Evolutionary conservation across 2,888 invertebrate genomes (phyloP), one percentile per base, ranked within the genome.

Genomic region (Stratiomys singularior): DNA sequence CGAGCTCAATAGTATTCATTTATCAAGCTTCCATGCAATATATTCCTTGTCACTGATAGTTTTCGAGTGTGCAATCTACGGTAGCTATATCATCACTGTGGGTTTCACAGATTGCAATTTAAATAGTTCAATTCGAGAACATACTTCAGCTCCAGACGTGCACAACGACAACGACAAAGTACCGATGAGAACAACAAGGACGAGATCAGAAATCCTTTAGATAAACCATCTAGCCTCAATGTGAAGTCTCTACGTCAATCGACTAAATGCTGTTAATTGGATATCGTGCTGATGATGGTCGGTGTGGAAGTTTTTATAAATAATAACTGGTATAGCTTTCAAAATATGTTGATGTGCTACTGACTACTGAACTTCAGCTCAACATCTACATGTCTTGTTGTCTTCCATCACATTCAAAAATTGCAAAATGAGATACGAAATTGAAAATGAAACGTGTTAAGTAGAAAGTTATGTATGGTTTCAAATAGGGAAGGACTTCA

Each of bases 41-140:
- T 52, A 52, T 5, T 37, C 37, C 37, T 5, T 9, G 37, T 37
- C 37, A 37, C 52, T 52, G 52, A 52, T 52, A 13, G 52, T 52
- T 52, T 52, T 52, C 52, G 52, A 52, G 52, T 52, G 52, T 52
- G 52, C 52, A 52, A 52, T 52, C 15, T 52, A n/a, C 18, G 52
- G 52, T 52, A 9, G 15, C 18, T 52, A 52, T 13, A 52, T n/a
- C 4, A 9, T 37, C 37, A 5, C 5, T 37, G 52, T 9, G 52
- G 18, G 15, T 52, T 13, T 18, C 52, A 52, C 7, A 13, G 18
- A 18, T 52, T 52, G 2, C 52, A 52, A n/a, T 52, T 52, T 18
- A 52, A 52, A 52, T 15, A 52, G 52, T 52, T 52, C 52, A 52
- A 52, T n/a, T 52, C 18, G 52, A 52, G 15, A 52, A 18, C 52